Base-by-base conservation (phyloP, 2,113 vertebrate species). In the Misgurnus mizolepis region DNA sequence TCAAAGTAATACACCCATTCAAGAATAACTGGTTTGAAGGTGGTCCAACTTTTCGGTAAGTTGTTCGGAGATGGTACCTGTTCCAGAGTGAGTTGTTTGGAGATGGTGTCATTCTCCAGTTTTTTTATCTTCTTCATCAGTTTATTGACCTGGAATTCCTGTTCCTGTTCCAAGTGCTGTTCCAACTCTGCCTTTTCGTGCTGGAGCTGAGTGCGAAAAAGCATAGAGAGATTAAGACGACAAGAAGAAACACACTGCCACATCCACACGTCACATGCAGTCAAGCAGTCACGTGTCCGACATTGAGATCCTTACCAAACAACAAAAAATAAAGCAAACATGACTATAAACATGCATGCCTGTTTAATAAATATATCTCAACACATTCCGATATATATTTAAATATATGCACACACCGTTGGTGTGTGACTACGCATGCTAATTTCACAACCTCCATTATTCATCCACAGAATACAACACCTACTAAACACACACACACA, bases 81-180 rank as follows among this genome's bases (percentile, higher is more conserved):
- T 82, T 99, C 97, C 85, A 99, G 89, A n/a, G 98, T 99, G 14
- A 99, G 94, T 83, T 99, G 98, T 89, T 99, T 99, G 0, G 97
- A 96, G 91, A 99, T 98, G 0, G 98, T 99, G 86, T 99, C 97
- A 12, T 98, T 99, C 92, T 99, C 97, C 94, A 99, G 93, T 90
- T 99, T 99, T 89, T 98, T 98, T 60, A 99, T 99, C 91, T 99
- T 99, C 93, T 99, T 99, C 98, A 99, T 99, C 83, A 99, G 90
- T 85, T 99, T 99, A 91, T 99, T 99, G 85, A 99, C 97, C 90
- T 99, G 98, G 88, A 99, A 99, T 90, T 99, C 98, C 87, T 99
- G 98, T 82, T 99, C 98, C 86, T 99, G 98, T 70, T 99, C 98
- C 82, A 99, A 90, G 84, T 98, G 97, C 88, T 99, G 98, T 86